Base-by-base conservation (phyloP, 2,888 invertebrate species). In the Lepidonotus clava region DNA sequence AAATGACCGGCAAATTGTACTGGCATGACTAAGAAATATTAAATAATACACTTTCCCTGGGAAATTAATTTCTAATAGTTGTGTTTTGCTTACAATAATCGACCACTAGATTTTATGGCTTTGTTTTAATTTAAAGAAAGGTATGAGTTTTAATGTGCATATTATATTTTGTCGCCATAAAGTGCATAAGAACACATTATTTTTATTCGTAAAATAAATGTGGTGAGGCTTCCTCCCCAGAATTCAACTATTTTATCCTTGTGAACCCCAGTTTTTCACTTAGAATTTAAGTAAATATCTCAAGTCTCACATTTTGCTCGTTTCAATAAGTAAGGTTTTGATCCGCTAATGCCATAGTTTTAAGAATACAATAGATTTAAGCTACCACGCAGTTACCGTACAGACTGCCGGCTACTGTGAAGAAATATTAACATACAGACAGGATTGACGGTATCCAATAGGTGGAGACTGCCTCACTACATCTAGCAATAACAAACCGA, bases 1-100 rank as follows among this genome's bases (percentile, higher is more conserved):
- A 86, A 66, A 86, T 53, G 53, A 61, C 66, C 67, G 71, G 71
- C 51, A 51, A 38, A 80, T 32, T 86, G 86, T 86, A 86, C 77
- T 80, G 51, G 46, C 51, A 71, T 71, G 71, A 51, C 46, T 51
- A 80, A 46, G 80, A 80, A 34, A 80, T 80, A 80, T 80, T 80
- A 80, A 80, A 80, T 46, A 71, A 71, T 71, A 71, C 71, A 80
- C 51, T 41, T 80, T 80, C 80, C 80, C 80, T 80, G 80, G 80
- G 80, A 80, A 80, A 46, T 51, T 41, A 46, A 46, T 32, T 18
- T n/a, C 0, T 46, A 6, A 46, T 41, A 80, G 80, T 80, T 80
- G 80, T 80, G 80, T 80, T 80, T 46, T 80, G 80, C 71, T 71
- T 71, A 71, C 71, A 71, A 14, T 34, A 32, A 28, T 21, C 71